Evolutionary conservation across 2,797 vertebrate genomes (phyloP), one percentile per base, ranked within the genome.

Genomic region (Melanotaenia boesemani): DNA sequence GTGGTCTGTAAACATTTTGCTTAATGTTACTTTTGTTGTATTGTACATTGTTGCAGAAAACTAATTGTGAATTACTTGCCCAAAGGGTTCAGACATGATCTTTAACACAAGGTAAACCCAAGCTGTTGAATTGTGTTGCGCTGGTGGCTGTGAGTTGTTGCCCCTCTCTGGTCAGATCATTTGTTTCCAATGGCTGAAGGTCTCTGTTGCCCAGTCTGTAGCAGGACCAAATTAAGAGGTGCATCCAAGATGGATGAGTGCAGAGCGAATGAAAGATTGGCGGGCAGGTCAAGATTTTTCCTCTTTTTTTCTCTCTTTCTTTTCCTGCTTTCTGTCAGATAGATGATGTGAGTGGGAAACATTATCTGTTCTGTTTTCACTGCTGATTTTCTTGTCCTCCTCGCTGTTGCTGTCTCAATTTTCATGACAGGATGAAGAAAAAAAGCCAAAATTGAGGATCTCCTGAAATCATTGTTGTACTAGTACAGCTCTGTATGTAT

Each of bases 221-320:
- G 92, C 93, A 90, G 94, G 86, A 86, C 88, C 92, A 93, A 93
- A 96, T 95, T 93, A 95, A 96, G 95, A 95, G 94, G 88, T 92
- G 86, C 87, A 91, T 82, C 67, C 86, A 83, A 88, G 92, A 95
- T 94, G 92, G 92, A 95, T 94, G 94, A 94, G 87, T 75, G 61
- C 82, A 15, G 76, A 76, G 83, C 59, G 84, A 86, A 91, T 94
- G 94, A 95, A 91, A 88, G 94, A 95, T 94, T 92, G 95, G 92
- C 84, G 87, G 83, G 67, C 84, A 82, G 85, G 90, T 63, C 56
- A 6, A 86, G 86, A 92, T 93, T 91, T 92, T 86, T 93, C 69
- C 81, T 76, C 48, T 79, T 59, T 46, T 80, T 55, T 65, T 79
- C 62, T 55, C 46, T 50, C 68, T 77, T 79, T 70, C 76, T 90